Base-by-base conservation (phyloP, 2,113 vertebrate genomes). In the Hippocampus abdominalis region DNA sequence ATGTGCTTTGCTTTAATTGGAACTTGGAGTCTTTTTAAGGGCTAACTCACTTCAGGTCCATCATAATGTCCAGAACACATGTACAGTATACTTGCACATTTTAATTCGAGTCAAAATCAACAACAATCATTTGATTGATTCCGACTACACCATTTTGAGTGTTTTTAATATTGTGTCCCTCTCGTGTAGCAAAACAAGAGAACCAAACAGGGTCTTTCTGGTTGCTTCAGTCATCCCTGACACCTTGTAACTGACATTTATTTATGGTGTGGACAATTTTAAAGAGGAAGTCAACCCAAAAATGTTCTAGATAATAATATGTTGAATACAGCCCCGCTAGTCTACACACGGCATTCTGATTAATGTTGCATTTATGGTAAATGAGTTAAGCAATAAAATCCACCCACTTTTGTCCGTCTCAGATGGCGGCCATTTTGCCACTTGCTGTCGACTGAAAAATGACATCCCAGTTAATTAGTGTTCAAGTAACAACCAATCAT, bases 1-100 rank as follows among this genome's bases (percentile, higher is more conserved):
- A 44, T 42, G 75, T 76, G 72, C 74, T 66, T 70, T 76, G 66
- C 81, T 80, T 85, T 78, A 27, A 66, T 78, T 76, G 89, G 84
- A 90, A 72, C 71, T 11, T 81, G 13, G 2, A 59, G 57, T 61
- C 18, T 25, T 20, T 46, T 48, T 8, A 54, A 39, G 23, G 44
- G 44, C 36, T 15, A 40, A 54, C 27, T 42, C 8, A 60, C 23
- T 16, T 36, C 15, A 13, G 6, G 39, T 25, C 23, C 27, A 23
- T 42, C 5, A 23, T 23, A n/a, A 63, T 40, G 10, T 63, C 9
- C 5, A 4, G 1, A 12, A 25, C 3, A 29, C 25, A 16, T 25
- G 63, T 46, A 61, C 59, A 48, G 46, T 48, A 48, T 20, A 36
- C 13, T 25, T 36, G 27, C 29, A 32, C 57, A 60, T 60, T 60